Evolutionary conservation across 2,888 invertebrate genomes (phyloP).

Genomic region (Euplexia lucipara): DNA sequence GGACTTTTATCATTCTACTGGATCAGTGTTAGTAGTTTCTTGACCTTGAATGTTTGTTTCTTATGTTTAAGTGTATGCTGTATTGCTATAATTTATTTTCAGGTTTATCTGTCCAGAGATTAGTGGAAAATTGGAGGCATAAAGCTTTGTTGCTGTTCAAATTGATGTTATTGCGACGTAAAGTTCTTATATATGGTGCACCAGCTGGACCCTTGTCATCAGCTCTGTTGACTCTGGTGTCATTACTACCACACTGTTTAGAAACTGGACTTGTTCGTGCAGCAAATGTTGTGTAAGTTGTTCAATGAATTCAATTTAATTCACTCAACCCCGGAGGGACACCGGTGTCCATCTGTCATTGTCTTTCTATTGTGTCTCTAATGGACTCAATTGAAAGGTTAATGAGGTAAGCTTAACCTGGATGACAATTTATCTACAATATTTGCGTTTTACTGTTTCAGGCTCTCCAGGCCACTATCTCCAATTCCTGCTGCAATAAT

Average conservation of each 20-base stretch:
- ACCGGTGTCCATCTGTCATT: too few relatives aligned
- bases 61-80: constrained; percentile 7
- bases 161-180: constrained; percentile 96
- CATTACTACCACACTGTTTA: constrained; percentile 97
- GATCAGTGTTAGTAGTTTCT: not conserved
- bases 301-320: too few relatives aligned
- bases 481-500: constrained; percentile 73
- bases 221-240: constrained; percentile 96
- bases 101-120: constrained; percentile 96
- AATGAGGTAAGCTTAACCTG: too few relatives aligned
- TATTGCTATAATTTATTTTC: constrained; percentile 69
- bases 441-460: constrained; percentile 66
- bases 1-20: too few relatives aligned
- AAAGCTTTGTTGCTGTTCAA: constrained; percentile 98
- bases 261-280: constrained; percentile 96
- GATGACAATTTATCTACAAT: too few relatives aligned
- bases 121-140: constrained; percentile 96
- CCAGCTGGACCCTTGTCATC: constrained; percentile 97
- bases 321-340: too few relatives aligned
- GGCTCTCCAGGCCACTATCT: constrained; percentile 85
- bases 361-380: too few relatives aligned
- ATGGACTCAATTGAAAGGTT: too few relatives aligned
- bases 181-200: constrained; percentile 97
- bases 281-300: constrained; percentile 94
- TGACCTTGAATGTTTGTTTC: not conserved